These are phyloP conservation scores for Enteromius anoplus DNA, from an alignment of 2,797 vertebrate genomes.

Conservation along the genomic window DNA sequence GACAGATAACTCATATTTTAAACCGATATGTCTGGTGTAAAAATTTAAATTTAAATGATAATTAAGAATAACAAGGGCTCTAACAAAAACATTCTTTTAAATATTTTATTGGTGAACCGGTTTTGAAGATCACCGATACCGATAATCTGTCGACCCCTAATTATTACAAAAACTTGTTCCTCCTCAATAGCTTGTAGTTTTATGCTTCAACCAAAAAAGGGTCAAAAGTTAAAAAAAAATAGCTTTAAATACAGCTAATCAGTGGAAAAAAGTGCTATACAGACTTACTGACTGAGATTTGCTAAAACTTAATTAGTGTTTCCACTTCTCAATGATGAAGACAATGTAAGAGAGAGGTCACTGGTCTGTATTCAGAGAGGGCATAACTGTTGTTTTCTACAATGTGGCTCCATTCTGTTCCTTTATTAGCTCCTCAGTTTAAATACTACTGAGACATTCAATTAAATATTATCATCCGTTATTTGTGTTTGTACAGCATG, in stretches of 20 bases:
- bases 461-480: slow-evolving; percentile 63
- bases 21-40: background rate
- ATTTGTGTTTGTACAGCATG: slow-evolving; percentile 68
- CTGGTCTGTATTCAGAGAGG: background rate
- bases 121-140: background rate
- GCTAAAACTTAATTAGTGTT: background rate
- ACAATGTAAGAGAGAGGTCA: background rate
- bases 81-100: background rate
- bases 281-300: slow-evolving; percentile 10
- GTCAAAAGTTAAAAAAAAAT: background rate
- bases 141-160: background rate
- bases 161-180: background rate
- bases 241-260: background rate
- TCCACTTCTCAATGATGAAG: background rate
- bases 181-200: background rate
- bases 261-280: background rate
- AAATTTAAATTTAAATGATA: background rate
- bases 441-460: slow-evolving; percentile 82
- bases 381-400: background rate
- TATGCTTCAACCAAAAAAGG: background rate
- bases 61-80: background rate
- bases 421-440: slow-evolving; percentile 67
- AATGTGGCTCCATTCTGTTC: background rate
- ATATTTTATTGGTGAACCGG: background rate
- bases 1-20: background rate